Evolutionary conservation across 2,888 invertebrate genomes (phyloP), one percentile per base, ranked within the genome.

Genomic region (Deilephila porcellus): DNA sequence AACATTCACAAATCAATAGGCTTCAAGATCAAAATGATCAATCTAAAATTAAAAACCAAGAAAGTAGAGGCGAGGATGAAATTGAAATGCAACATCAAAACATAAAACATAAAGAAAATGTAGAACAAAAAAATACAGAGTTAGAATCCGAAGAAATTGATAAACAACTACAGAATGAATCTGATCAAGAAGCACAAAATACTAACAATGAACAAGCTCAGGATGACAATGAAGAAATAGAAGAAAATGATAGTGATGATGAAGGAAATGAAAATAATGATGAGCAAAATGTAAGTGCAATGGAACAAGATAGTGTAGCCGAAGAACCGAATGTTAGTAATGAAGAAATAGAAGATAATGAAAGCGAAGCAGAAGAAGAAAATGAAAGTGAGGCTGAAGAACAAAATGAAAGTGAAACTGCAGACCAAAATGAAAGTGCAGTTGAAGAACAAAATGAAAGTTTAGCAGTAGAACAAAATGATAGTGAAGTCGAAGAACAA

Each of bases 401-500:
- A 56, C 45, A 32, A 45, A 70, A 71, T 67, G 37, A 71, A 37
- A 64, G 45, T 45, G 37, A 73, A 25, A 72, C 60, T 7, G 70
- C 73, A 67, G 45, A 75, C 37, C 59, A 77, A 72, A 60, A 71
- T 64, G 63, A 72, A 59, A 34, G 56, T 60, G 71, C 60, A 62
- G 29, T 56, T 60, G 60, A 74, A 25, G 62, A 72, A 34, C 64
- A 72, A 17, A 74, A 76, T n/a, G 74, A 76, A 63, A 70, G 74
- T 7, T 75, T 75, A 6, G 52, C 53, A 64, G 59, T 74, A 25
- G 67, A 73, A 45, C 64, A 72, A 19, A 64, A 74, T 29, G 76
- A 76, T 71, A 71, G 71, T 53, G 74, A 76, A 5, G 71, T 74
- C 73, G 74, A 71, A 37, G 62, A 70, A 73, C 67, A 60, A 73